phyloP scores from a whole-genome alignment of 2,113 vertebrate species.

The Cygnus atratus region DNA sequence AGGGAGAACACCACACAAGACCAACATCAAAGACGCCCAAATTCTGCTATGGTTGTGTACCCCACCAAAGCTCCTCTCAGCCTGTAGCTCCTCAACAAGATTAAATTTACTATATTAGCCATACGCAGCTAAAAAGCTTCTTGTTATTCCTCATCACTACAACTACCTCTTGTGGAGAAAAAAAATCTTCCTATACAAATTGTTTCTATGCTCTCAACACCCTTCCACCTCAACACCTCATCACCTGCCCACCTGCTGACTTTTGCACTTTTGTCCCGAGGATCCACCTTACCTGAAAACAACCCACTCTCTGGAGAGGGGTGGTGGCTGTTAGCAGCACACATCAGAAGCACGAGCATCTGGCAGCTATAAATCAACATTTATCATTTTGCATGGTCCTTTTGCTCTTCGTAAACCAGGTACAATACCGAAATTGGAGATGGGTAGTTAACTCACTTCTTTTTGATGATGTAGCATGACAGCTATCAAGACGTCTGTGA shows the following conservation, averaged over 20 bases:
- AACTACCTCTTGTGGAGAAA: background rate
- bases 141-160: background rate
- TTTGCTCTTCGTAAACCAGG: background rate
- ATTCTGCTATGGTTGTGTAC: background rate
- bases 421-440: background rate
- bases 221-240: background rate
- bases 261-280: background rate
- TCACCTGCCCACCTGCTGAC: background rate
- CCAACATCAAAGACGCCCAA: background rate
- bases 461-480: background rate
- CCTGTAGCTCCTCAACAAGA: background rate
- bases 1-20: background rate
- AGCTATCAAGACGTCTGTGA: background rate
- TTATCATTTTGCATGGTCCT: background rate
- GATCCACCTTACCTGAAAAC: background rate
- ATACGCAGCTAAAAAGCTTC: background rate
- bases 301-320: background rate
- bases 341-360: background rate
- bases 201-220: background rate
- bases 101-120: background rate
- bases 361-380: background rate
- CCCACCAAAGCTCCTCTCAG: background rate
- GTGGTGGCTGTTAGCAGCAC: background rate
- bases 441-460: background rate
- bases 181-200: background rate